Percentiles rank a stretch among this genome's conserved stretches.
phyloP scores from a whole-genome alignment of 2,797 vertebrate species.

The Sebastes oblongus region DNA sequence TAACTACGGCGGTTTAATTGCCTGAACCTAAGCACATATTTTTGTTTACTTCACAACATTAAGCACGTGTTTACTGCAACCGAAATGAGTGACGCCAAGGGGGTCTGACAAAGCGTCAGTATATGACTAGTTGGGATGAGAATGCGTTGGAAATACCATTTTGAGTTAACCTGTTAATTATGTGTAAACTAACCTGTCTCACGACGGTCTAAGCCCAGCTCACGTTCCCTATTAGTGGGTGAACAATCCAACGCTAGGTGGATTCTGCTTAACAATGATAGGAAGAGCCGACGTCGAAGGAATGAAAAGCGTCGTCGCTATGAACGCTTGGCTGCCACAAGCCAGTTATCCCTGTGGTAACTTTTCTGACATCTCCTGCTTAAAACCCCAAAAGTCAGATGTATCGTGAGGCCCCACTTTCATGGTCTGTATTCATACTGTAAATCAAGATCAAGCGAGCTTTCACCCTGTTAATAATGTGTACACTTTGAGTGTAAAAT shows the following conservation, averaged over 20 bases:
- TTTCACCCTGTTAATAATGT: not conserved
- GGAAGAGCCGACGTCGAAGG: not conserved
- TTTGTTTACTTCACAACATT: no score
- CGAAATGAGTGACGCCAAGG: no score
- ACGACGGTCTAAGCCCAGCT: no score
- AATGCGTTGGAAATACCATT: not conserved
- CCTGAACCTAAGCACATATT: no score
- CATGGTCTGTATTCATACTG: not conserved
- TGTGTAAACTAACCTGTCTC: not conserved
- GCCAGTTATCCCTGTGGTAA: not conserved
- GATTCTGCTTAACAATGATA: not conserved
- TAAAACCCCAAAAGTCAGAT: not conserved
- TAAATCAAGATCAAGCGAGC: not conserved
- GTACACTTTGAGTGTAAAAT: not conserved
- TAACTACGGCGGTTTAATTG: rapidly evolving
- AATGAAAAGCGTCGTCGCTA: not conserved
- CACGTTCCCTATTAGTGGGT: no score
- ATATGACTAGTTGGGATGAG: no score
- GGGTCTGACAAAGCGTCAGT: no score
- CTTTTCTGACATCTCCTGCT: not conserved
- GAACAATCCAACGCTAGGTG: no score
- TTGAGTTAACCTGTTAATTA: not conserved
- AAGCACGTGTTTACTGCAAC: no score
- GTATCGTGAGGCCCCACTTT: not conserved
- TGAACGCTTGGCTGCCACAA: not conserved